These are phyloP conservation scores for Meriones psammophilus DNA, from an alignment of 2,797 vertebrate genomes.

Conservation along the genomic window DNA sequence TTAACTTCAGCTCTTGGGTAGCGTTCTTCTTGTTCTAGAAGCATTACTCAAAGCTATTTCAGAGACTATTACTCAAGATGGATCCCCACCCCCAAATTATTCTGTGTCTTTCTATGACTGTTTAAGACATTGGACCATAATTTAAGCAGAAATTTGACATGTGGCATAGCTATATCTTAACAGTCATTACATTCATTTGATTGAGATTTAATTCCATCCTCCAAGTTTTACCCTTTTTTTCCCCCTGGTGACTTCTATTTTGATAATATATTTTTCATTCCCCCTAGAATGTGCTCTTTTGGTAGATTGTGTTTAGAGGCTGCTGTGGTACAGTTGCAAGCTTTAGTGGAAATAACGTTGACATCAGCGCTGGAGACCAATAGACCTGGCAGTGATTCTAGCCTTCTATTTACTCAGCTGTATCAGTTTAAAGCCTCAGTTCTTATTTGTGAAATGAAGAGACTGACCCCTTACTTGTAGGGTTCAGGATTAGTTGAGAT, in stretches of 20 bases:
- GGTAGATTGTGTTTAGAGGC: background rate
- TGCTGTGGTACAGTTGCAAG: background rate
- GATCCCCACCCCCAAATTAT: slow-evolving; percentile 39
- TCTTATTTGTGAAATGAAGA: slow-evolving; percentile 34
- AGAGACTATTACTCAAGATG: slow-evolving; percentile 21
- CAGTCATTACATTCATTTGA: slow-evolving; percentile 66
- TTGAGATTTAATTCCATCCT: background rate
- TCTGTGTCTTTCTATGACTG: slow-evolving; percentile 19
- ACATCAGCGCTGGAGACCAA: background rate
- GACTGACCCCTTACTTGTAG: background rate
- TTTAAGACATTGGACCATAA: background rate
- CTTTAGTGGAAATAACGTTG: background rate
- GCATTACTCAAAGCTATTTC: background rate
- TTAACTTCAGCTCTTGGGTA: slow-evolving; percentile 45
- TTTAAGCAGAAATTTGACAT: slow-evolving; percentile 3
- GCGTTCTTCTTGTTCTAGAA: slow-evolving; percentile 41
- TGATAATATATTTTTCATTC: slow-evolving; percentile 33
- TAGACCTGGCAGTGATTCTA: background rate
- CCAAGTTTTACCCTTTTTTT: background rate
- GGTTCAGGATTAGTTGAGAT: background rate
- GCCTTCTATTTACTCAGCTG: background rate
- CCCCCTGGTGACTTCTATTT: slow-evolving; percentile 8
- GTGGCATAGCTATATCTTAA: slow-evolving; percentile 55
- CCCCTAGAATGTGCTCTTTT: background rate
- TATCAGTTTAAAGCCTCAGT: background rate